Evolutionary conservation across 1,140 invertebrate genomes (phyloP).

Genomic region (Diabrotica undecimpunctata): DNA sequence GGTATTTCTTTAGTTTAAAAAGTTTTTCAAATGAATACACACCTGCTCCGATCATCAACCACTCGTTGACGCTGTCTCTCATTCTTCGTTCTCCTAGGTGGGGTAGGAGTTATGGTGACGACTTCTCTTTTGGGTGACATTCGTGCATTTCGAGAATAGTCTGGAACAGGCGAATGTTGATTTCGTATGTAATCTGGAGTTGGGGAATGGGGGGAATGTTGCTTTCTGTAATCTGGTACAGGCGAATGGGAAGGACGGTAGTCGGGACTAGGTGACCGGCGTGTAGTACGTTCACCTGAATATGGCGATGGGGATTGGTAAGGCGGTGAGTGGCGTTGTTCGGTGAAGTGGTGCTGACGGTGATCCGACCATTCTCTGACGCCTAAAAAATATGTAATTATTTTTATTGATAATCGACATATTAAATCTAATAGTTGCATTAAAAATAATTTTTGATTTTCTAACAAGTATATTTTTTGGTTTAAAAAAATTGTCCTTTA

Average conservation of each 20-base stretch:
- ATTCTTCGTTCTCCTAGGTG: conserved; percentile 58
- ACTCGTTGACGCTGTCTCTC: conserved; percentile 48
- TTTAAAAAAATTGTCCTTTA: too few relatives aligned
- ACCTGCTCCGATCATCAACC: conserved; percentile 48
- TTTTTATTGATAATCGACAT: background rate
- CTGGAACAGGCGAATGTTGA: conserved; percentile 25
- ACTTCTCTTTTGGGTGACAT: conserved; percentile 26
- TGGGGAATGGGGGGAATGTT: conserved; percentile 20
- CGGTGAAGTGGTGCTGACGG: conserved; percentile 46
- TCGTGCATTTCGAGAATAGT: conserved; percentile 26
- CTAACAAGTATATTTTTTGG: too few relatives aligned
- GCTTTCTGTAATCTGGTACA: conserved; percentile 23
- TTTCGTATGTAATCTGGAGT: conserved; percentile 22
- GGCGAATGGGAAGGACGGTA: conserved; percentile 36
- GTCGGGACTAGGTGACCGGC: conserved; percentile 49
- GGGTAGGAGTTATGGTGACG: conserved; percentile 48
- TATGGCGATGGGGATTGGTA: conserved; percentile 46
- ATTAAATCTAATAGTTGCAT: too few relatives aligned
- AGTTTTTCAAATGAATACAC: background rate
- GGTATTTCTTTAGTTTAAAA: background rate
- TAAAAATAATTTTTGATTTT: too few relatives aligned
- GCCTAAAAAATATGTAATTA: conserved; percentile 45
- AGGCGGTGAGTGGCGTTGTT: conserved; percentile 24
- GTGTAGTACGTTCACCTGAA: conserved; percentile 46
- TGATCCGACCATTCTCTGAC: conserved; percentile 75